Evolutionary conservation across 1,140 invertebrate species (phyloP), one percentile per base, ranked within the genome.

Genomic region (Drosophila sp.): DNA sequence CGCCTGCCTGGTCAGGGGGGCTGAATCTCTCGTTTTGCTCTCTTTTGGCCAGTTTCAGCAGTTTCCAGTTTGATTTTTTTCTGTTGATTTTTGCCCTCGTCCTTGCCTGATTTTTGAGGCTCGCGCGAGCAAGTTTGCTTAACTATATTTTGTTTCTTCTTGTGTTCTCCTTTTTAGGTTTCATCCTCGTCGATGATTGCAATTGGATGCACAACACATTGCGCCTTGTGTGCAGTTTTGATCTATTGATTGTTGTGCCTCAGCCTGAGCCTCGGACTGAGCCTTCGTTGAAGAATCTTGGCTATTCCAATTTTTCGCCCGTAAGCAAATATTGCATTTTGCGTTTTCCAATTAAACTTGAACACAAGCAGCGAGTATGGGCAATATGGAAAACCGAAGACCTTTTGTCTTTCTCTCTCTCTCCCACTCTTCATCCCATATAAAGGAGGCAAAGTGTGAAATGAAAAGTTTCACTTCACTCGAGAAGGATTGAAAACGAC

Each of bases 251-350:
- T 72, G 73, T 60, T 73, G 58, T 30, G 27, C 65, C 68, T 55
- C 3, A 17, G 17, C 17, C 10, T 38, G 8, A 8, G 11, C 23
- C 55, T 47, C 8, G 41, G 7, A 1, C 27, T 23, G 3, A 6
- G 55, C 70, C 40, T 44, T 32, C 38, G 23, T 60, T 27, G 50
- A 23, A 17, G 47, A 75, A 62, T 62, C 72, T 60, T 44, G 38
- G 60, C 73, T 17, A 61, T 67, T 76, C 47, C 63, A 71, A 65
- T 74, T 60, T 47, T 57, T 50, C 38, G 11, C 69, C 68, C 69
- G 69, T 72, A 67, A 54, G 79, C 83, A 82, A 83, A 87, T 86
- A 87, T 86, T 79, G 83, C 82, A 81, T 79, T 86, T 86, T 82
- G 71, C 75, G 68, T 79, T 86, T 86, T 86, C 82, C 82, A 86